phyloP scores from a whole-genome alignment of 2,888 invertebrate species.

The Himalopsyche anomala region DNA sequence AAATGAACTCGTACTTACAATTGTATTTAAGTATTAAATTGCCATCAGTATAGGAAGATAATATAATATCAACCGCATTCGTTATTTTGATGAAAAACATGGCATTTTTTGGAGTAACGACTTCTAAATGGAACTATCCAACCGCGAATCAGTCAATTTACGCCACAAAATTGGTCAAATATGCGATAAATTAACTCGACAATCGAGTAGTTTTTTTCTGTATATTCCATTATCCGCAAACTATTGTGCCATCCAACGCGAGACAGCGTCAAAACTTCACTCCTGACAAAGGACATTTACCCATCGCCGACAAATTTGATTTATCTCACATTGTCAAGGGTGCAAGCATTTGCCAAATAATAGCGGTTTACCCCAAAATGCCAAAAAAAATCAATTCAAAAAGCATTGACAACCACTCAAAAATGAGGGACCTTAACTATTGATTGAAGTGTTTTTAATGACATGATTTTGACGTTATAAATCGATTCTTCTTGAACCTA shows the following conservation, averaged over 20 bases:
- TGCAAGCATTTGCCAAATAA: conserved; percentile 60
- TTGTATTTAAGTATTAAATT: too few relatives aligned
- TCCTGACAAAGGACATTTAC: conserved; percentile 42
- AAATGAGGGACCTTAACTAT: not conserved
- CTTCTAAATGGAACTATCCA: conserved; percentile 26
- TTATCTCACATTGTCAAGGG: conserved; percentile 55
- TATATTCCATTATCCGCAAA: conserved; percentile 48
- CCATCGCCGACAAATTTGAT: conserved; percentile 50
- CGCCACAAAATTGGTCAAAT: conserved; percentile 59
- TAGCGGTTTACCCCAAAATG: conserved; percentile 63
- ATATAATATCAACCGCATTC: not conserved
- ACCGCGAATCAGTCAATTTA: conserved; percentile 54
- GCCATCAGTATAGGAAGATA: not conserved
- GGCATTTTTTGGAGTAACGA: not conserved
- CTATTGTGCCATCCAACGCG: conserved; percentile 35
- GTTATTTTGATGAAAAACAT: not conserved
- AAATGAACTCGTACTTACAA: too few relatives aligned
- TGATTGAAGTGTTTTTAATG: conserved; percentile 64
- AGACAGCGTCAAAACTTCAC: conserved; percentile 51
- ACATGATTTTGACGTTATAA: conserved; percentile 51
- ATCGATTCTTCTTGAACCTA: conserved; percentile 1
- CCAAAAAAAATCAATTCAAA: conserved; percentile 59
- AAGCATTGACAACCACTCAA: conserved; percentile 55
- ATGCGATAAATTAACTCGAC: conserved; percentile 61
- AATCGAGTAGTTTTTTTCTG: conserved; percentile 49